Percentiles rank a stretch among this genome's conserved stretches.
These are phyloP conservation scores for Podarcis cretensis DNA, from an alignment of 2,113 vertebrate species.

Conservation along the genomic window DNA sequence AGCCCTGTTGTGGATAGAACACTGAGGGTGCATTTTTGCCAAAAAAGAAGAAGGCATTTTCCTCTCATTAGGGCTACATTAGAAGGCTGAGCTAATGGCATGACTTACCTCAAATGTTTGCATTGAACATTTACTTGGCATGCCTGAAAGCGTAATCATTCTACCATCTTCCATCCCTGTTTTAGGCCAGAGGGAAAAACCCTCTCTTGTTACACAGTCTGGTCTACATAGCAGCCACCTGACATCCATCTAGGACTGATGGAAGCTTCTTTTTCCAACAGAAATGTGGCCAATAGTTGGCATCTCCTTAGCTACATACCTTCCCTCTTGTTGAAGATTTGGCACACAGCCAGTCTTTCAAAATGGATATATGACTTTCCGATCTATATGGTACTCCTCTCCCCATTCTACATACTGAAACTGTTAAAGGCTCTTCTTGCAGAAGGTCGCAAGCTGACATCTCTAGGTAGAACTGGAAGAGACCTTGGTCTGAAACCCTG, in stretches of 20 bases:
- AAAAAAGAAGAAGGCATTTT: no score
- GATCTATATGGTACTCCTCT: no score
- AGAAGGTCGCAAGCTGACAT: no score
- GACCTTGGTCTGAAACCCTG: no score
- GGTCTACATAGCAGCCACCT: background rate
- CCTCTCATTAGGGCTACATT: background rate
- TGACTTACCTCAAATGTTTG: background rate
- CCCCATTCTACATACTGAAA: background rate
- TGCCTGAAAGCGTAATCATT: background rate
- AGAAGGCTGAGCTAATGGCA: background rate
- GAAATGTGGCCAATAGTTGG: background rate
- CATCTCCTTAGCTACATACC: background rate
- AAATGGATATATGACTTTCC: no score
- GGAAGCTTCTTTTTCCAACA: background rate
- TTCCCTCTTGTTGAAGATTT: background rate
- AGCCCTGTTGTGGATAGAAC: background rate
- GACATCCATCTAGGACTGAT: background rate
- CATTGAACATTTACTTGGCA: background rate
- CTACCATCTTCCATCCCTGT: background rate
- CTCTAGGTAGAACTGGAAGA: no score
- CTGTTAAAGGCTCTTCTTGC: no score
- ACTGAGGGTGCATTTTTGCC: background rate
- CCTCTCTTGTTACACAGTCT: background rate
- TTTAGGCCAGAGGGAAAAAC: background rate
- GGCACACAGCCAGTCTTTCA: background rate